Conservation (phyloP, 2,888 invertebrate genomes). For the Aphelenchoides bicaudatus region DNA sequence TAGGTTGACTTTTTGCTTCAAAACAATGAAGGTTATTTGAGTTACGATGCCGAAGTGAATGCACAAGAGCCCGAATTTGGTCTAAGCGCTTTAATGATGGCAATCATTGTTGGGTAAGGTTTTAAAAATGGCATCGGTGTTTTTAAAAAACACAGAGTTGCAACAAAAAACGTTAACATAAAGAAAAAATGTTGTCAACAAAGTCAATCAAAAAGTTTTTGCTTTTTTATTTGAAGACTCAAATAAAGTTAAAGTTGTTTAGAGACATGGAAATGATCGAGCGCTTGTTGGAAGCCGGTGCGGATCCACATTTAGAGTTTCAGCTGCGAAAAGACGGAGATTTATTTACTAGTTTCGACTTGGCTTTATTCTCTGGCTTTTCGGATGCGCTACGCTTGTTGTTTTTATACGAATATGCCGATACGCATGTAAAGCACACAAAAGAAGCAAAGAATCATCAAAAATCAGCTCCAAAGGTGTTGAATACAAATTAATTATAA, state of each 20-base stretch:
- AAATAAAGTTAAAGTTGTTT: constrained; percentile 17
- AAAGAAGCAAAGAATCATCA: constrained; percentile 3
- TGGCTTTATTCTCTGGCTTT: constrained; percentile 13
- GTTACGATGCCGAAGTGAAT: constrained; percentile 22
- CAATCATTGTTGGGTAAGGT: constrained; percentile 27
- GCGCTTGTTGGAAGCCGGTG: constrained; percentile 27
- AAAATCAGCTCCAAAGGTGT: constrained; percentile 6
- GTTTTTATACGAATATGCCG: background rate
- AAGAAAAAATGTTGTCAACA: too few species aligned
- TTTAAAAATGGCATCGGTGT: constrained; percentile 14
- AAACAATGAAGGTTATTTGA: too few species aligned
- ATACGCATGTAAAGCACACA: background rate
- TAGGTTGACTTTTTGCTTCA: background rate
- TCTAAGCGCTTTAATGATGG: constrained; percentile 35
- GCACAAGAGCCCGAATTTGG: constrained; percentile 27
- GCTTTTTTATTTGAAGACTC: too few species aligned
- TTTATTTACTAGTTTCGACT: background rate
- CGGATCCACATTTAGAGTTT: constrained; percentile 17
- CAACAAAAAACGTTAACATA: too few species aligned
- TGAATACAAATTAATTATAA: background rate
- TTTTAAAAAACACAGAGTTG: too few species aligned
- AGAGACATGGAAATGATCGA: constrained; percentile 33
- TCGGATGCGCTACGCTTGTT: constrained; percentile 3
- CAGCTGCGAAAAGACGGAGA: background rate
- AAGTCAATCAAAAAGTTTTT: too few species aligned